Evolutionary conservation across 2,797 vertebrate species (phyloP).

Genomic region (Muscicapa comitata): DNA sequence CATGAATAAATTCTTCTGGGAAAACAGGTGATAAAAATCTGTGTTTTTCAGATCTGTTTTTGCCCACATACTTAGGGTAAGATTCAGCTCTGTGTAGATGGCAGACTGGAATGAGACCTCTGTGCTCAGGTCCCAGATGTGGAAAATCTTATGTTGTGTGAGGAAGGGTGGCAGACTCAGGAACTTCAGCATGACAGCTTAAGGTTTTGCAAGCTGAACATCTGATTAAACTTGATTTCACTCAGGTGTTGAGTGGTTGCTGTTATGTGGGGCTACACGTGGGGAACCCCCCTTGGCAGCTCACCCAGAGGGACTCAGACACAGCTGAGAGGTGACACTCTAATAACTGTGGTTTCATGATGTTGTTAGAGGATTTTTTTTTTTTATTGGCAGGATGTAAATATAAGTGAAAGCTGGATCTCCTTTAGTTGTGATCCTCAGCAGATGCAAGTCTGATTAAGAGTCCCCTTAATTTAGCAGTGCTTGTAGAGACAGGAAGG

Average conservation of each 20-base stretch:
- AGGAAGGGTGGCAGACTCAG: background rate
- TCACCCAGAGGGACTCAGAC: background rate
- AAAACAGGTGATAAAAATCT: background rate
- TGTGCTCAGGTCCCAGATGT: background rate
- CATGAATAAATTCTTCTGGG: background rate
- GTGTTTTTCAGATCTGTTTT: background rate
- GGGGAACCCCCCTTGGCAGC: background rate
- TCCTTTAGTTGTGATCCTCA: background rate
- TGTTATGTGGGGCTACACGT: background rate
- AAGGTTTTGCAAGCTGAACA: background rate
- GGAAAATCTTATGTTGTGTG: background rate
- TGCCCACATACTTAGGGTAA: background rate
- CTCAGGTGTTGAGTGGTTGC: rapidly evolving
- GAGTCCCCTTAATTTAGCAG: background rate
- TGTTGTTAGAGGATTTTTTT: background rate
- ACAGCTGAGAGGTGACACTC: background rate
- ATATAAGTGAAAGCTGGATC: background rate
- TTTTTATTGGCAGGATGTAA: background rate
- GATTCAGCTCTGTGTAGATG: background rate
- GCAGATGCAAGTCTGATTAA: background rate
- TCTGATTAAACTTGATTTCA: background rate
- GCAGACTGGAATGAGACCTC: background rate
- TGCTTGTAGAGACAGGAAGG: background rate
- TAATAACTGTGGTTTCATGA: background rate
- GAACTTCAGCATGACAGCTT: rapidly evolving